Conservation (phyloP, 2,797 vertebrate species). For the Garrulus glandarius region DNA sequence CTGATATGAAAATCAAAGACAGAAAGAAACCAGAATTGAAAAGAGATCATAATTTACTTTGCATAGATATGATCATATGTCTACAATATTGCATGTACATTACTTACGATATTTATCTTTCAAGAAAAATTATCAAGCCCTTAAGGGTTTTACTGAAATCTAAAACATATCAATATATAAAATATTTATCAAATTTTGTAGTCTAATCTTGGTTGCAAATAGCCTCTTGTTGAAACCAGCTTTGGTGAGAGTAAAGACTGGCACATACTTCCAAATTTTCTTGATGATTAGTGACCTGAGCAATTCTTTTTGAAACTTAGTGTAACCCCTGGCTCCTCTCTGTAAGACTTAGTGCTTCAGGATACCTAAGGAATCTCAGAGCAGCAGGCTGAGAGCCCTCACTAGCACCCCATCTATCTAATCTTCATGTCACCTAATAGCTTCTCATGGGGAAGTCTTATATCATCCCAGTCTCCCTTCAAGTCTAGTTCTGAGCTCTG, state of each 20-base stretch:
- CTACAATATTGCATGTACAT: neutral
- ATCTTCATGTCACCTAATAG: neutral
- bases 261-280: neutral
- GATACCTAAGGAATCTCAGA: neutral
- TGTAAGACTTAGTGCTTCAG: neutral
- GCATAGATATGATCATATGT: neutral
- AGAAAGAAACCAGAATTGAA: neutral
- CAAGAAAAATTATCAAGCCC: neutral
- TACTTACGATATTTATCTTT: neutral
- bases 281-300: neutral
- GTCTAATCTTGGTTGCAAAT: neutral
- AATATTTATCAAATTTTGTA: neutral
- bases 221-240: neutral
- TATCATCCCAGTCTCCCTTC: neutral
- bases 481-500: neutral
- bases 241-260: neutral
- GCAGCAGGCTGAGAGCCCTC: neutral
- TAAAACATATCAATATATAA: neutral
- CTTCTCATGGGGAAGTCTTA: neutral
- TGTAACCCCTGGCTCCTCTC: neutral
- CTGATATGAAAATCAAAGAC: slow-evolving; percentile 39
- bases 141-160: neutral
- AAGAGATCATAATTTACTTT: neutral
- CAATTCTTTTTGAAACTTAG: neutral
- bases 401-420: neutral